These are phyloP conservation scores for Tiliqua scincoides DNA, from an alignment of 2,113 vertebrate genomes.

Conservation along the genomic window DNA sequence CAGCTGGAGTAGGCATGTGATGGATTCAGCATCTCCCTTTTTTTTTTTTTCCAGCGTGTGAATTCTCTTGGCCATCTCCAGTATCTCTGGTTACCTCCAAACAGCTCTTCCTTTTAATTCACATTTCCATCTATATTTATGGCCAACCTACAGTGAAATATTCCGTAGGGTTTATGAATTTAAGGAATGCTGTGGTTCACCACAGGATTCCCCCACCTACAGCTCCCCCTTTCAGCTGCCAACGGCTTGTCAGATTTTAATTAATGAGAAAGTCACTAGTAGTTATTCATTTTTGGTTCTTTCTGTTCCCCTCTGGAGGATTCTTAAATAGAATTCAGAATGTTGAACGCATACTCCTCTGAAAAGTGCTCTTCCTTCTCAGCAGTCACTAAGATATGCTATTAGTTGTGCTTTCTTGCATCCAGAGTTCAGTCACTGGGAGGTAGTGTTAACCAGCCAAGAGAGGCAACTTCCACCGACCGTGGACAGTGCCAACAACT, in stretches of 20 bases:
- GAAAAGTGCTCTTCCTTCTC: slow-evolving; percentile 43
- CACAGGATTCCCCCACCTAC: slow-evolving; percentile 77
- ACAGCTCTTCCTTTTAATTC: slow-evolving; percentile 72
- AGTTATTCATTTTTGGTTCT: slow-evolving; percentile 69
- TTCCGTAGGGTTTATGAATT: slow-evolving; percentile 71
- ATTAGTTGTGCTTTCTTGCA: slow-evolving; percentile 36
- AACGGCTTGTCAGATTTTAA: slow-evolving; percentile 76
- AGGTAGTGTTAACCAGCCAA: background rate
- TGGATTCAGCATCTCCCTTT: slow-evolving; percentile 29
- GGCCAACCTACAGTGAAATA: slow-evolving; percentile 65
- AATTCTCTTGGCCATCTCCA: slow-evolving; percentile 54
- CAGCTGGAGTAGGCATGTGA: slow-evolving; percentile 1
- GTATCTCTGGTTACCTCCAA: slow-evolving; percentile 63
- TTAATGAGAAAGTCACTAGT: slow-evolving; percentile 72
- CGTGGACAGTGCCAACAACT: background rate
- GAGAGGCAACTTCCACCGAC: background rate
- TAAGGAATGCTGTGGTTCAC: slow-evolving; percentile 73
- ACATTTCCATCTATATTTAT: slow-evolving; percentile 65
- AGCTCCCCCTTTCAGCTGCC: slow-evolving; percentile 74
- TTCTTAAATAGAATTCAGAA: slow-evolving; percentile 57
- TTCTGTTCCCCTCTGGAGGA: slow-evolving; percentile 67
- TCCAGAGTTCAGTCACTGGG: slow-evolving; percentile 24
- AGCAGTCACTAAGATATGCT: slow-evolving; percentile 44
- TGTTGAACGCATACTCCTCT: slow-evolving; percentile 36
- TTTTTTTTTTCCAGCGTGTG: slow-evolving; percentile 54